Percentiles rank a stretch among this genome's conserved stretches.
phyloP scores from a whole-genome alignment of 2,797 vertebrate species.

The Chelmon rostratus region DNA sequence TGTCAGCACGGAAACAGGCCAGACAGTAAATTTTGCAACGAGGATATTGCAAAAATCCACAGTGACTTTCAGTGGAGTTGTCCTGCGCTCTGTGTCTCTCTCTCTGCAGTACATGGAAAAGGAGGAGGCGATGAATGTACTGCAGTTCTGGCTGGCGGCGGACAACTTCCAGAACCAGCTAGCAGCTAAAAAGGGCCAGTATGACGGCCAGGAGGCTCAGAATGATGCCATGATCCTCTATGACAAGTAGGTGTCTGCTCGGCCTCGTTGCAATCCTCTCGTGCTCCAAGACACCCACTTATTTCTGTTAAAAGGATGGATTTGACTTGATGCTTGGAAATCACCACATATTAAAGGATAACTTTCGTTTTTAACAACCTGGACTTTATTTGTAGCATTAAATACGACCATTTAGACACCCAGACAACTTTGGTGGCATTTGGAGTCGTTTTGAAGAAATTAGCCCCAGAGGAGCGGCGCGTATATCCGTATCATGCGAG shows the following conservation, averaged over 20 bases:
- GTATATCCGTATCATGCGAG: too few relatives aligned
- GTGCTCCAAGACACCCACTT: not conserved
- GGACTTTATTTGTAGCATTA: too few relatives aligned
- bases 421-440: too few relatives aligned
- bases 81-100: conserved; percentile 18
- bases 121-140: conserved; percentile 96
- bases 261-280: not conserved
- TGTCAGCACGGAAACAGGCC: not conserved
- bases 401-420: too few relatives aligned
- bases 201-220: conserved; percentile 98
- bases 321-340: not conserved
- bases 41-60: not conserved
- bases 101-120: conserved; percentile 96
- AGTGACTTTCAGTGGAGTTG: not conserved
- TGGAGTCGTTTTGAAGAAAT: too few relatives aligned
- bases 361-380: too few relatives aligned
- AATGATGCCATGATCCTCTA: conserved; percentile 99
- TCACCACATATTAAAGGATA: too few relatives aligned
- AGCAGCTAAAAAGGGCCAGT: conserved; percentile 97
- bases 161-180: conserved; percentile 99
- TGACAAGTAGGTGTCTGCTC: conserved; percentile 90
- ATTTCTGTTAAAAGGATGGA: too few relatives aligned
- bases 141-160: conserved; percentile 98
- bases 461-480: too few relatives aligned
- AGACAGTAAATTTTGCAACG: not conserved